phyloP scores from a whole-genome alignment of 2,113 vertebrate species.

The Corydoras maculifer region DNA sequence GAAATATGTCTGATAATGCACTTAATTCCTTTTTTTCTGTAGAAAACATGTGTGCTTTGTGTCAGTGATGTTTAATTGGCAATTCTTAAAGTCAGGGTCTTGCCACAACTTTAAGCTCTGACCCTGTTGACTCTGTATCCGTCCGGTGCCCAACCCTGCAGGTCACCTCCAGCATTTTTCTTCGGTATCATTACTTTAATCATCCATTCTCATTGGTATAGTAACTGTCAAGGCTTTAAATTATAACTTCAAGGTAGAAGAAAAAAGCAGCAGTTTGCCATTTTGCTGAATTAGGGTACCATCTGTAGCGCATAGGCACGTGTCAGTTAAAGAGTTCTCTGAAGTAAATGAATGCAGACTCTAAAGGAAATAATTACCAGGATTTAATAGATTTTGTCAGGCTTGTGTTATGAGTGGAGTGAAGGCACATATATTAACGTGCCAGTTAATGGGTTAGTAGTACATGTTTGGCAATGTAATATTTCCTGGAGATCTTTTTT shows the following conservation, averaged over 20 bases:
- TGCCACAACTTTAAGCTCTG: neutral
- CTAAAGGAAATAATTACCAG: no score
- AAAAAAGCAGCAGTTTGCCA: neutral
- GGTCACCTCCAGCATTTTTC: neutral
- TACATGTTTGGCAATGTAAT: no score
- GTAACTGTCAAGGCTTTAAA: neutral
- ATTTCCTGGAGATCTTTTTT: no score
- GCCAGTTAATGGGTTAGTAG: no score
- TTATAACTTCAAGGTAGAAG: neutral
- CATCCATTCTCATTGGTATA: neutral
- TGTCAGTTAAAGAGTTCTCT: no score
- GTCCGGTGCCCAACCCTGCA: neutral
- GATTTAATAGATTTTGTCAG: no score
- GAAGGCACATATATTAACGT: no score
- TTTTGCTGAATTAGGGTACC: no score
- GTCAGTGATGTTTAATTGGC: no score
- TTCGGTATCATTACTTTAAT: slow-evolving; percentile 13
- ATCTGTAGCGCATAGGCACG: no score
- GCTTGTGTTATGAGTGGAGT: no score
- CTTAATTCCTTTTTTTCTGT: neutral
- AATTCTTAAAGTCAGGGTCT: neutral
- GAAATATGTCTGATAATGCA: neutral
- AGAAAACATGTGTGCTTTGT: neutral
- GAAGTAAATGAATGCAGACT: no score
- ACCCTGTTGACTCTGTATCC: neutral